Percentiles rank a stretch among this genome's conserved stretches.
phyloP scores from a whole-genome alignment of 2,797 vertebrate genomes.

The Brotula barbata region DNA sequence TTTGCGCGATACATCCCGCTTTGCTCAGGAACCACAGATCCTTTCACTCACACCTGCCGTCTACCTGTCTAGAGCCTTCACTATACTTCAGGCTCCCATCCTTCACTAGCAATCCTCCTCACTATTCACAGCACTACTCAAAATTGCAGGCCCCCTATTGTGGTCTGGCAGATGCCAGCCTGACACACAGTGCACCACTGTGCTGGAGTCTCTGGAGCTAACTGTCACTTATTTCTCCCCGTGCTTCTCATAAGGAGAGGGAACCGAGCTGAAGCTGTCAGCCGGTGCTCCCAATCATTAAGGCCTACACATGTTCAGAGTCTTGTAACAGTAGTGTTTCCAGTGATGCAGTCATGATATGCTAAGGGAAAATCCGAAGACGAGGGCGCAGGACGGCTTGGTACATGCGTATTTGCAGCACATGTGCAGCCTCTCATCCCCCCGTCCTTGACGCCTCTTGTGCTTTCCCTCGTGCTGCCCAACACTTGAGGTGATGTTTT shows the following conservation, averaged over 20 bases:
- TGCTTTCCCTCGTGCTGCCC: slow-evolving; percentile 25
- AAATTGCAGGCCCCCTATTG: slow-evolving; percentile 61
- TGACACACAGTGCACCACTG: slow-evolving; percentile 67
- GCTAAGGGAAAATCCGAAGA: slow-evolving; percentile 8
- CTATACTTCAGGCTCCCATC: slow-evolving; percentile 36
- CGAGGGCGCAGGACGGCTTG: slow-evolving; percentile 1
- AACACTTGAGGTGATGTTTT: slow-evolving; percentile 52
- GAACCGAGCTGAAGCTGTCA: slow-evolving; percentile 56
- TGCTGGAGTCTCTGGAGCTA: slow-evolving; percentile 61
- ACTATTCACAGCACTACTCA: slow-evolving; percentile 53
- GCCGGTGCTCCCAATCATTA: slow-evolving; percentile 54
- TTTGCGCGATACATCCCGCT: slow-evolving; percentile 32
- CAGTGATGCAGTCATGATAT: slow-evolving; percentile 33
- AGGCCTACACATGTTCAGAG: slow-evolving; percentile 53
- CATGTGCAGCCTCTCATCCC: slow-evolving; percentile 2
- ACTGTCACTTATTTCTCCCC: slow-evolving; percentile 65
- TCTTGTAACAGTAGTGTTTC: slow-evolving; percentile 50
- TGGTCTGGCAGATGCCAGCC: slow-evolving; percentile 70
- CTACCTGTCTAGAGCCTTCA: slow-evolving; percentile 70
- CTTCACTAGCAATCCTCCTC: slow-evolving; percentile 35
- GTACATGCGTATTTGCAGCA: slow-evolving; percentile 14
- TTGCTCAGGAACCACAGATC: slow-evolving; percentile 45
- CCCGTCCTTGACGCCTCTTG: neutral
- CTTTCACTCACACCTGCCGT: slow-evolving; percentile 67
- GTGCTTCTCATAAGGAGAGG: slow-evolving; percentile 45